Evolutionary conservation across 2,113 vertebrate species (phyloP), one percentile per base, ranked within the genome.

Genomic region (Crocuta crocuta): DNA sequence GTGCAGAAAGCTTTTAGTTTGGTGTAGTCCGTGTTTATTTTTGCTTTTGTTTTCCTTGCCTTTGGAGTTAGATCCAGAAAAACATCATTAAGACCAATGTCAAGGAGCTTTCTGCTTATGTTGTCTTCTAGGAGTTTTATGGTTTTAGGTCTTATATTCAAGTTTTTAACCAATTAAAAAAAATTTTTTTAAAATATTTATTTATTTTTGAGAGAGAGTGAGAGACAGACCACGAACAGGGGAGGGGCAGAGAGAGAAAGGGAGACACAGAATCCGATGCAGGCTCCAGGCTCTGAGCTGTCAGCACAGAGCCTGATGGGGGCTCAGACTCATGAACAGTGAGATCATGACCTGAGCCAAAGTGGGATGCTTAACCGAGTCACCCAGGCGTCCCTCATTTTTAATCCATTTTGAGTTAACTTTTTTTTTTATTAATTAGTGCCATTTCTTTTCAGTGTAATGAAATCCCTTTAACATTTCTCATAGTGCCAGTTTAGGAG

Each of bases 281-380:
- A 66, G 65, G 65, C 65, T 66, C 2, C 28, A 61, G 58, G 21
- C 58, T 61, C 21, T 23, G 58, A 61, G 58, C 55, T 58, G 55
- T 58, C 55, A 58, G 55, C 7, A 31, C 28, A 33, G 65, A 66
- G 28, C 65, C 65, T 4, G 10, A 33, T 33, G 28, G 28, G 65
- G 65, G 28, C 28, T 66, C 65, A 1, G 33, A 31, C 65, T 15
- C 13, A 7, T 0, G 13, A 24, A 33, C 28, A 1, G 0, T 15
- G 65, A 31, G 65, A 66, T 66, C 65, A 7, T 15, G 65, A 66
- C 65, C 12, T 5, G 28, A 31, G 12, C 65, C 28, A 7, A 66
- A 66, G 28, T 31, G 9, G 10, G 28, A 33, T 6, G 65, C 65
- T 66, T 66, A 66, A 33, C 28, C 15, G 66, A 39, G 35, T 17